Evolutionary conservation across 2,888 invertebrate genomes (phyloP), one percentile per base, ranked within the genome.

Genomic region (Daptonema setosum): DNA sequence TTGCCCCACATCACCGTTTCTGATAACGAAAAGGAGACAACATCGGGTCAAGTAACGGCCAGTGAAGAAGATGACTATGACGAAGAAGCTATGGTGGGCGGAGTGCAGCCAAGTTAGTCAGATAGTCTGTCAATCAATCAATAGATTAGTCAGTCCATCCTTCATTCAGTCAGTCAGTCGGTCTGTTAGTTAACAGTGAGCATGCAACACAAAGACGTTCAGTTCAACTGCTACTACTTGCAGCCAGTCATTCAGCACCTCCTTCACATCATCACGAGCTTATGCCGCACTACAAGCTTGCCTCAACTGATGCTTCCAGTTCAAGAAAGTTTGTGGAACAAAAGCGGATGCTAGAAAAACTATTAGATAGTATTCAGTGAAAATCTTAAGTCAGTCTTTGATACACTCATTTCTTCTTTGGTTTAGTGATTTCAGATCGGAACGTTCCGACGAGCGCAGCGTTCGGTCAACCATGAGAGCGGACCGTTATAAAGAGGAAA

Each of bases 361-460:
- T 8, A 8, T 48, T 20, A 14, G 5, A 22, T 8, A 22, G 11
- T 20, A 22, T 48, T 20, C 48, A 24, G 24, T 24, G n/a, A n/a
- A n/a, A n/a, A n/a, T n/a, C n/a, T n/a, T n/a, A n/a, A n/a, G n/a
- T n/a, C n/a, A n/a, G n/a, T n/a, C n/a, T n/a, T n/a, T n/a, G n/a
- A n/a, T n/a, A n/a, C n/a, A n/a, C n/a, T n/a, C n/a, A n/a, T n/a
- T n/a, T n/a, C n/a, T n/a, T n/a, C n/a, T n/a, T n/a, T n/a, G n/a
- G 3, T 24, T 28, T 28, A 29, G 2, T 22, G 28, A 14, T 29
- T 52, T 11, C 43, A 54, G 45, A 5, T 65, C 65, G 8, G 63
- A 64, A 52, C 59, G 67, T 20, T 64, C 64, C 8, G 68, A 68
- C 56, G 68, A 68, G 53, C 60, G 65, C 60, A 67, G 67, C 30